A percentile compares a stretch with the other conserved stretches of the same genome.
These are phyloP conservation scores for Onychomys leucogaster DNA, from an alignment of 2,797 vertebrate genomes.

Conservation along the genomic window DNA sequence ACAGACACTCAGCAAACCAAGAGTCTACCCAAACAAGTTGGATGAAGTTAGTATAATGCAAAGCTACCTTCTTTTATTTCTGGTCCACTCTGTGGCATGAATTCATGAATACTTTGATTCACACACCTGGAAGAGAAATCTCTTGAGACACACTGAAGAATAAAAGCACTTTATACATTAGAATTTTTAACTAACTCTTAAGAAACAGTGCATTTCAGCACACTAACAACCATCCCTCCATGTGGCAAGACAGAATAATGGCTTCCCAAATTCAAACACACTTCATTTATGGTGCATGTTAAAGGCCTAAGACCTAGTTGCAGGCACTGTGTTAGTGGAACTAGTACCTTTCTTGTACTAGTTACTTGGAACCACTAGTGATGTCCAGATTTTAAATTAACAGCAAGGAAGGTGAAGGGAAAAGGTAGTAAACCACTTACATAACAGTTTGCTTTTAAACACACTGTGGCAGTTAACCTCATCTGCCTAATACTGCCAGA, in stretches of 20 bases:
- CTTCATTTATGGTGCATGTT: not conserved
- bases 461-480: not conserved
- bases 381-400: not conserved
- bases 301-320: not conserved
- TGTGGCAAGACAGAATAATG: not conserved
- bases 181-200: conserved; percentile 41
- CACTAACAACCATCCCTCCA: not conserved
- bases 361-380: not conserved
- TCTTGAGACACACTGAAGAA: conserved; percentile 39
- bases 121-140: conserved; percentile 81
- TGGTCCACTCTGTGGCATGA: conserved; percentile 63
- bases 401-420: not conserved
- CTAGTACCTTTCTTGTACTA: not conserved
- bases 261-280: not conserved
- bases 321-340: not conserved
- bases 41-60: not conserved
- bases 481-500: not conserved
- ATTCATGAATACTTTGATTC: conserved; percentile 59
- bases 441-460: not conserved
- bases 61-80: conserved; percentile 85
- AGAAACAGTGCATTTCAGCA: not conserved
- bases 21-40: not conserved
- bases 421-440: not conserved
- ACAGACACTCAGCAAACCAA: not conserved
- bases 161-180: conserved; percentile 41